Conservation (phyloP, 2,113 vertebrate genomes). For the Azemiops feae region DNA sequence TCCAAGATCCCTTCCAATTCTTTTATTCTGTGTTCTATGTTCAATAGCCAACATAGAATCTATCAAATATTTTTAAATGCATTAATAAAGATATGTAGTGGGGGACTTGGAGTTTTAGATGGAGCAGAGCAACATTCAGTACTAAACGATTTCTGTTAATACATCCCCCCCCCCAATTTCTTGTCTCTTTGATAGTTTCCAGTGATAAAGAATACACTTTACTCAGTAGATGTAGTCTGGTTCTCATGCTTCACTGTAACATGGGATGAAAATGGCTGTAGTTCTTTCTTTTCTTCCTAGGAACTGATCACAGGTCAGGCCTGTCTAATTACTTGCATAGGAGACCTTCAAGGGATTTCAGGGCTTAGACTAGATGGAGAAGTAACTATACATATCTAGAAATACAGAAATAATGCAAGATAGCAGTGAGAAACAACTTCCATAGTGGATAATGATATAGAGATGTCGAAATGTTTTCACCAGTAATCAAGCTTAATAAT, state of each 20-base stretch:
- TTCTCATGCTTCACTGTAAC: not conserved
- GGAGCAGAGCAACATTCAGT: slow-evolving; percentile 25
- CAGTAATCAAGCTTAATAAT: too few species aligned
- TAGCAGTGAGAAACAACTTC: too few species aligned
- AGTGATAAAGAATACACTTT: not conserved
- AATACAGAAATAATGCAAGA: too few species aligned
- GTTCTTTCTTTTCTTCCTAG: not conserved
- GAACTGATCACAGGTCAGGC: not conserved
- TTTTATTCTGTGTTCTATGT: too few species aligned
- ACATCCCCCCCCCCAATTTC: not conserved
- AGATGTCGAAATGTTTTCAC: too few species aligned
- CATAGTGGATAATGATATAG: too few species aligned
- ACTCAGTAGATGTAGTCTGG: not conserved
- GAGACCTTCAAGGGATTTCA: too few species aligned
- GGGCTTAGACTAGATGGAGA: too few species aligned
- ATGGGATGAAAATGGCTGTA: not conserved
- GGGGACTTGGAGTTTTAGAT: slow-evolving; percentile 33
- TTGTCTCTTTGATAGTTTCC: not conserved
- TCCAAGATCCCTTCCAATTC: too few species aligned
- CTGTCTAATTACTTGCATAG: too few species aligned
- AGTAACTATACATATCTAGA: too few species aligned
- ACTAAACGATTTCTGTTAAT: not conserved
- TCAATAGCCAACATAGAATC: slow-evolving; percentile 8
- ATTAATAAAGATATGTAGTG: not conserved
- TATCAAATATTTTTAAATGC: slow-evolving; percentile 34